A percentile compares a stretch with the other conserved stretches of the same genome.
These are phyloP conservation scores for Stenopsyche tienmushanensis DNA, from an alignment of 1,140 invertebrate genomes.

Conservation along the genomic window DNA sequence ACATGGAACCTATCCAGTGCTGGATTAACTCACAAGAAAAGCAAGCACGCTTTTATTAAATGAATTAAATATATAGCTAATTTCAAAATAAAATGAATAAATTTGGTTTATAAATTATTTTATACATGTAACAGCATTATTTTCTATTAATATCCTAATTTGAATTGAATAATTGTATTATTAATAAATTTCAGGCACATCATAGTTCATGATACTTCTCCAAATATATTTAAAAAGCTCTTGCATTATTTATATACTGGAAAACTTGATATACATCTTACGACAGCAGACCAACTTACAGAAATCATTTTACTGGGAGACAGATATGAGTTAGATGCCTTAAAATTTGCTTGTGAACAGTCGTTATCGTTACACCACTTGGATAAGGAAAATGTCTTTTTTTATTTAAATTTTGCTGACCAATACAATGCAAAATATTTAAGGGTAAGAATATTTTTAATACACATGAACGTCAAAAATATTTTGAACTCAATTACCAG, in stretches of 20 bases:
- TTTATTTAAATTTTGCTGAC: conserved; percentile 63
- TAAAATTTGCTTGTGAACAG: conserved; percentile 61
- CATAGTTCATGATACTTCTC: conserved; percentile 62
- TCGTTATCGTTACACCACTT: conserved; percentile 53
- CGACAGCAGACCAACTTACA: conserved; percentile 58
- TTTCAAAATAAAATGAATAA: not conserved
- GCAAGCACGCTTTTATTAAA: not conserved
- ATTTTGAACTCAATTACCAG: too few relatives aligned
- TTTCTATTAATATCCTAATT: not conserved
- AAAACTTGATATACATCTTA: conserved; percentile 49
- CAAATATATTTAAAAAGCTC: conserved; percentile 59
- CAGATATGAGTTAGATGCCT: conserved; percentile 42
- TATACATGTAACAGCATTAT: not conserved
- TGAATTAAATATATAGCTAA: not conserved
- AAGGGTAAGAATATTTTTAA: too few relatives aligned
- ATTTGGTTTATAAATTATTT: not conserved
- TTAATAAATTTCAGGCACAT: conserved; percentile 57
- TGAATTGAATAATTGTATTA: not conserved
- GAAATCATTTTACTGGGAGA: conserved; percentile 60
- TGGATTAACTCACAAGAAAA: too few relatives aligned
- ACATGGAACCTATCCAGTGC: too few relatives aligned
- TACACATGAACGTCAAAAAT: too few relatives aligned
- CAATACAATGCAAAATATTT: conserved; percentile 61
- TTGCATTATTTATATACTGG: conserved; percentile 63
- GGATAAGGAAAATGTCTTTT: conserved; percentile 62